A percentile compares a stretch with the other conserved stretches of the same genome.
phyloP scores from a whole-genome alignment of 2,113 vertebrate genomes.

The Plotosus lineatus region DNA sequence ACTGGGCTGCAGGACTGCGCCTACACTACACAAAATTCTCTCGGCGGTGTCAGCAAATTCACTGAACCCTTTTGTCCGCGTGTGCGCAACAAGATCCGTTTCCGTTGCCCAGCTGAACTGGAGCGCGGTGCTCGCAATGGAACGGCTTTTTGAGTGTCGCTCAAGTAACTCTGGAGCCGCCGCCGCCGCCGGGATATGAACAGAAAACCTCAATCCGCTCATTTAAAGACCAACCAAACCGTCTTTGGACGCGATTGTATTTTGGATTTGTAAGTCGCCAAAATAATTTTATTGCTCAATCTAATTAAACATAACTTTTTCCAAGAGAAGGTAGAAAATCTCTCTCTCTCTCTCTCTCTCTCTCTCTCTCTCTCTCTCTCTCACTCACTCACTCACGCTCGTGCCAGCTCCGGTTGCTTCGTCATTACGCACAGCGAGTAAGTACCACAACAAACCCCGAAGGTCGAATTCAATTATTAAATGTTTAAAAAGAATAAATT shows the following conservation, averaged over 20 bases:
- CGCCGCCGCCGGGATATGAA: background rate
- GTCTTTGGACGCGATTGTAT: background rate
- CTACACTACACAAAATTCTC: constrained; percentile 58
- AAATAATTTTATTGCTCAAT: background rate
- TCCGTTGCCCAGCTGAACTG: background rate
- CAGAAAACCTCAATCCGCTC: background rate
- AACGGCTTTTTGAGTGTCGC: background rate
- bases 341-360: constrained; percentile 20
- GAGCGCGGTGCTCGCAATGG: background rate
- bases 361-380: constrained; percentile 1
- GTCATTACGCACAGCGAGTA: constrained; percentile 33
- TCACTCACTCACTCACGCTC: background rate
- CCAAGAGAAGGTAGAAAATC: background rate
- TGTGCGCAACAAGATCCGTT: background rate
- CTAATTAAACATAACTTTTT: background rate
- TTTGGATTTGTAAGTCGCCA: background rate
- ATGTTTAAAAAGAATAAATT: too few relatives aligned
- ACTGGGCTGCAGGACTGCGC: constrained; percentile 67
- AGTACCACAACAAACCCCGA: background rate
- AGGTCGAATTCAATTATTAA: background rate
- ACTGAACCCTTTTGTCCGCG: background rate
- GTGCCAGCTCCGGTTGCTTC: background rate
- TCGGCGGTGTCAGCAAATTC: constrained; percentile 39
- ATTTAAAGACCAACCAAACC: too few relatives aligned
- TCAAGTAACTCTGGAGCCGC: constrained; percentile 6